Percentiles rank a stretch among this genome's conserved stretches.
Evolutionary conservation across 2,888 invertebrate genomes (phyloP).

Genomic region (Stegana nigrithorax): DNA sequence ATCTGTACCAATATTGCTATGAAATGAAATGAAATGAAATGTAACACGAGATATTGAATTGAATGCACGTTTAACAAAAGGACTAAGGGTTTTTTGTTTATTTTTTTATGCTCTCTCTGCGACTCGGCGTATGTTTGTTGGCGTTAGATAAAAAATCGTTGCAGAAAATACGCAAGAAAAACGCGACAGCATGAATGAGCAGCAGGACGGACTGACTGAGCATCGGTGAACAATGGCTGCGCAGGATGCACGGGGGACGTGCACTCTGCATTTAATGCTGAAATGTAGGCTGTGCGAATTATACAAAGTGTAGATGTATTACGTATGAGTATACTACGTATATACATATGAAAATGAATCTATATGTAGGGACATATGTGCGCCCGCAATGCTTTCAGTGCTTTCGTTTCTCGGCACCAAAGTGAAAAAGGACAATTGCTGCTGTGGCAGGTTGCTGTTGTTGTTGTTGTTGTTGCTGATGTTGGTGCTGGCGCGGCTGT

Average conservation of each 20-base stretch:
- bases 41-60: slow-evolving; percentile 62
- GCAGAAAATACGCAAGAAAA: slow-evolving; percentile 60
- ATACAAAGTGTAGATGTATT: slow-evolving; percentile 1
- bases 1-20: not conserved
- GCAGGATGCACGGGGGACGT: too few species aligned
- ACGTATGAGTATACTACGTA: slow-evolving; percentile 9
- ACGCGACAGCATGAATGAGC: slow-evolving; percentile 60
- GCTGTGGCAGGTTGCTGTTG: too few species aligned
- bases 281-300: slow-evolving; percentile 44
- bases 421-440: slow-evolving; percentile 46
- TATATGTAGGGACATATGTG: slow-evolving; percentile 5
- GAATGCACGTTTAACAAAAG: too few species aligned
- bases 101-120: not conserved
- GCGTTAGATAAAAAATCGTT: slow-evolving; percentile 56
- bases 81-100: too few species aligned
- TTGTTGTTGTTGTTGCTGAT: too few species aligned
- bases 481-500: not conserved
- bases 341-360: not conserved
- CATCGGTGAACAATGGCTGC: slow-evolving; percentile 18
- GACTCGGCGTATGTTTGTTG: slow-evolving; percentile 29
- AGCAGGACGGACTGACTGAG: not conserved
- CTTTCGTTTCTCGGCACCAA: not conserved
- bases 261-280: too few species aligned
- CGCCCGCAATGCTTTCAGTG: slow-evolving; percentile 45
- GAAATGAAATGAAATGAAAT: slow-evolving; percentile 48